Base-by-base conservation (phyloP, 2,888 invertebrate species). In the Arrhopalites spinosus region DNA sequence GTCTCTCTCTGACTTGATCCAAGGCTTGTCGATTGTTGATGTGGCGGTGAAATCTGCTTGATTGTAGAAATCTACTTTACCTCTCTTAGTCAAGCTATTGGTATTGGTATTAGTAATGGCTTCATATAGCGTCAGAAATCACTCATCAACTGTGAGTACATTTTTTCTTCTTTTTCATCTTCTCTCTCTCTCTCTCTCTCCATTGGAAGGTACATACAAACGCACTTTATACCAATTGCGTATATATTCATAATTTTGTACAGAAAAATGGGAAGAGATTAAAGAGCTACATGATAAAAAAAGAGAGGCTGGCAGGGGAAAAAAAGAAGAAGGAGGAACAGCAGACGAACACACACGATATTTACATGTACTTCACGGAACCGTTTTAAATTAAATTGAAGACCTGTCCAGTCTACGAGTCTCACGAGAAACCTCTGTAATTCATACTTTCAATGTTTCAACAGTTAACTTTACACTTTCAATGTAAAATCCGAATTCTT, bases 311-410 rank as follows among this genome's bases (percentile, higher is more conserved):
- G 27, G 25, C 23, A 59, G 25, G 11, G 25, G 59, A 11, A 23
- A 59, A 27, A 23, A 59, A n/a, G n/a, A n/a, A n/a, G n/a, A n/a
- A n/a, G n/a, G n/a, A n/a, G 59, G 17, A 17, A 36, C 5, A 36
- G 36, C 36, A 36, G 11, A 64, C 20, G 36, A 30, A 64, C 30
- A 36, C 64, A 64, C 64, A 64, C 64, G 64, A 64, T 64, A 64
- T 64, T 64, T 64, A 64, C 64, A 64, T 64, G 64, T 64, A 64
- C n/a, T 64, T 64, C 36, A 64, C 64, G 64, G 36, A 64, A 64
- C 43, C 64, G 64, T 64, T 64, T 61, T 36, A 64, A 64, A 64
- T 64, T 64, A 64, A 64, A 64, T 64, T 64, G 36, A 64, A 64
- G 64, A 64, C 64, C 43, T 64, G 64, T 36, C 64, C 64, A 36